A percentile compares a stretch with the other conserved stretches of the same genome.
phyloP scores from a whole-genome alignment of 2,888 invertebrate species.

The Toxonevra muliebris region DNA sequence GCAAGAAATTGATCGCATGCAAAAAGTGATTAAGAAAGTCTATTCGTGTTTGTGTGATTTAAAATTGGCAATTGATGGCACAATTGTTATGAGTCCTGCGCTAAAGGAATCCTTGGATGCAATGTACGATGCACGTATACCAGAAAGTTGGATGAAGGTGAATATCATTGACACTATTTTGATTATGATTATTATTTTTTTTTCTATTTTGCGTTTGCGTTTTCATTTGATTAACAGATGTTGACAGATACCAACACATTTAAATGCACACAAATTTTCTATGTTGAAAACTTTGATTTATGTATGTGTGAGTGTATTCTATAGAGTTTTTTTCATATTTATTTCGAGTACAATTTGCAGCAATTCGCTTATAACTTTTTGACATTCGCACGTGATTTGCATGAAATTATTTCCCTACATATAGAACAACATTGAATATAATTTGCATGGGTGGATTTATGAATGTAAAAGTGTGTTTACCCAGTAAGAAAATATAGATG shows the following conservation, averaged over 20 bases:
- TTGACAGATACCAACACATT: not conserved
- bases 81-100: constrained; percentile 95
- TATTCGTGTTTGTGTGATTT: constrained; percentile 84
- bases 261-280: not conserved
- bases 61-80: constrained; percentile 95
- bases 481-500: too few species aligned
- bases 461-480: too few species aligned
- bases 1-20: constrained; percentile 84
- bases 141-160: constrained; percentile 90
- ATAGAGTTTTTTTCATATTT: too few species aligned
- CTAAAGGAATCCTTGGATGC: constrained; percentile 89
- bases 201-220: not conserved
- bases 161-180: constrained; percentile 20
- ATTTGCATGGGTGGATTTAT: too few species aligned
- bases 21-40: constrained; percentile 83
- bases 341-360: not conserved
- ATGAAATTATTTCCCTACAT: not conserved
- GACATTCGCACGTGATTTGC: not conserved
- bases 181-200: not conserved
- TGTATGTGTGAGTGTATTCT: too few species aligned
- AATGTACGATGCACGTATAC: constrained; percentile 96
- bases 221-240: not conserved
- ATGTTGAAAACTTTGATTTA: too few species aligned
- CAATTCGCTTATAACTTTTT: not conserved
- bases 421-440: too few species aligned